Evolutionary conservation across 2,888 invertebrate species (phyloP), one percentile per base, ranked within the genome.

Genomic region (Amorpha juglandis): DNA sequence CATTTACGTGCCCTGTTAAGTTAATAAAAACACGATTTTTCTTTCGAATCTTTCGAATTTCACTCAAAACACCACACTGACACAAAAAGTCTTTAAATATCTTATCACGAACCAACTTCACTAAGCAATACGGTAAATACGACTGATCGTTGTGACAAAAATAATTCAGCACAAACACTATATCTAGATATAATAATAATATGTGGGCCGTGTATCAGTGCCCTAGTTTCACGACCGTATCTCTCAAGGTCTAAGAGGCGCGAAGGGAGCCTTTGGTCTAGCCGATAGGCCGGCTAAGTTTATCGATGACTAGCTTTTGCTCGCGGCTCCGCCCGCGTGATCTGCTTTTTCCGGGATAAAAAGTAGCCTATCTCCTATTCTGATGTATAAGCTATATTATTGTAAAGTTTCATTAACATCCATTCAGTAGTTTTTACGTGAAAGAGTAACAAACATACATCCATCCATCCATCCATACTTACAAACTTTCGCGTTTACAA

Each of bases 171-270:
- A 27, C 45, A 62, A 68, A 67, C 69, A 70, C 27, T 27, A 67
- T 69, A 71, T 69, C 63, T 66, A 38, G 3, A 63, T 67, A 62
- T n/a, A n/a, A n/a, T n/a, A n/a, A n/a, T n/a, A n/a, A n/a, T 68
- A 65, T 67, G 71, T 70, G 70, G 69, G 66, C 71, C 70, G 72
- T 72, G 66, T 84, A 84, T 86, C 83, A 75, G 67, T 83, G 87
- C 69, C 86, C 86, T 74, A 88, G 79, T 81, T 89, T 79, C 69
- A 58, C 74, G 70, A 74, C 78, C 81, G 81, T 86, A 86, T 80
- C 83, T 77, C 58, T 65, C 83, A 85, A 89, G 87, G 87, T 72
- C 76, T 73, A 66, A 69, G 64, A 35, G 65, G 68, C 69, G 70
- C 74, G 68, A 67, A 67, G 66, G 70, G 65, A 53, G 72, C 70